These are phyloP conservation scores for Hypomecis atomaria DNA, from an alignment of 2,888 invertebrate species.

Conservation along the genomic window DNA sequence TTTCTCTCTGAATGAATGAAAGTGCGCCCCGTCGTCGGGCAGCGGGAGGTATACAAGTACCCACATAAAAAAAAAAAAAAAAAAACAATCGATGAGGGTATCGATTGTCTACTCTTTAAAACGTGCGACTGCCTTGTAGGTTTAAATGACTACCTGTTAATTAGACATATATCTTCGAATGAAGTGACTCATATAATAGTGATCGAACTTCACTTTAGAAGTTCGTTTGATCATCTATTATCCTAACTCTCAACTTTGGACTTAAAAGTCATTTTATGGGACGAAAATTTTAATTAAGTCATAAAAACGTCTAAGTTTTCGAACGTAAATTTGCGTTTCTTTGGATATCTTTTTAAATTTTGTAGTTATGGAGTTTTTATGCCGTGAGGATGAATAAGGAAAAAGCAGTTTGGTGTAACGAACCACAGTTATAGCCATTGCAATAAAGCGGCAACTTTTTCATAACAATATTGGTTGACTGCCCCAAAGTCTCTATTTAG, in stretches of 20 bases:
- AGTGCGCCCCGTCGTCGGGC: too few species aligned
- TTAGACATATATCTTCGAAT: too few species aligned
- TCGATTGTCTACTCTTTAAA: too few species aligned
- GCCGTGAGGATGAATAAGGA: slow-evolving; percentile 7
- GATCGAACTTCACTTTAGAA: too few species aligned
- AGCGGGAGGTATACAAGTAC: too few species aligned
- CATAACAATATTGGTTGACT: neutral
- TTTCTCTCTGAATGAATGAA: too few species aligned
- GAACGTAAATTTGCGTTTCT: slow-evolving; percentile 17
- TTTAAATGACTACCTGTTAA: too few species aligned
- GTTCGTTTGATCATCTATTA: too few species aligned
- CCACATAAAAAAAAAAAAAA: too few species aligned
- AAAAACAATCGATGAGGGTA: too few species aligned
- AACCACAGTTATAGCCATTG: neutral
- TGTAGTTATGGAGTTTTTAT: slow-evolving; percentile 12
- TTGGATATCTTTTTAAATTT: neutral
- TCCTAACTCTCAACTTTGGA: slow-evolving; percentile 21
- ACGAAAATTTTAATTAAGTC: slow-evolving; percentile 20
- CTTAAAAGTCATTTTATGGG: slow-evolving; percentile 10
- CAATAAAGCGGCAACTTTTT: slow-evolving; percentile 1
- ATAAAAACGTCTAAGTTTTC: slow-evolving; percentile 25
- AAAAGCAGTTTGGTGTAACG: slow-evolving; percentile 1
- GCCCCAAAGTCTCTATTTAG: neutral
- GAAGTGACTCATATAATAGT: too few species aligned
- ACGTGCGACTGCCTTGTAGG: too few species aligned